Evolutionary conservation across 37 sponge, comb jelly and placozoan genomes (phyloP), one percentile per base, ranked within the genome.

Genomic region (Aplysina aerophoba): DNA sequence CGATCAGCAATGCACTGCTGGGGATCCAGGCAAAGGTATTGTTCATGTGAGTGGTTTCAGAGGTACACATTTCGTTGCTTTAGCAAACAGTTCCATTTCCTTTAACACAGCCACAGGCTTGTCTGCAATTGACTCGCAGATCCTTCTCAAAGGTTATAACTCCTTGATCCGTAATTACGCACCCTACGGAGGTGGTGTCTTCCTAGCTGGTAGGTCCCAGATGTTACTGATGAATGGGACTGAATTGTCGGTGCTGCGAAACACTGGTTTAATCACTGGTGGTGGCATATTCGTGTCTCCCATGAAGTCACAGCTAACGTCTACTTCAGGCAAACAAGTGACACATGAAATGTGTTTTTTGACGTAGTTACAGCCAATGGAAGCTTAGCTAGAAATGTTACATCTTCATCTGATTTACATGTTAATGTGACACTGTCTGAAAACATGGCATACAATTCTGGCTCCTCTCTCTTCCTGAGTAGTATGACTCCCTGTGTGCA

Each of bases 241-340:
- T 40, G 6, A 75, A 1, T 36, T 75, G 12, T 8, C 24, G 0
- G 3, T 75, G 13, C 2, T 5, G 16, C 53, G 22, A 12, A 75
- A 75, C 78, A 38, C 0, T 1, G 78, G 54, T 19, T 5, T 16
- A 2, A 14, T 40, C 21, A 53, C 38, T 44, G 78, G 78, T 17
- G 78, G 78, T 1, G 78, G 78, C 17, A 75, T 75, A 40, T 75
- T 36, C 24, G 37, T 75, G 20, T 25, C 44, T 40, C 25, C 37
- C 31, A 22, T 36, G 16, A 40, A 19, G n/a, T n/a, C n/a, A n/a
- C n/a, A n/a, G n/a, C n/a, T n/a, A n/a, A n/a, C n/a, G n/a, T n/a
- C n/a, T n/a, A n/a, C n/a, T n/a, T n/a, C 41, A 4, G 3, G 50
- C 3, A 44, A 44, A 44, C 8, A 44, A 44, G 50, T 3, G 8